A percentile compares a stretch with the other conserved stretches of the same genome.
These are phyloP conservation scores for Linnaemya vulpina DNA, from an alignment of 2,888 invertebrate species.

Conservation along the genomic window DNA sequence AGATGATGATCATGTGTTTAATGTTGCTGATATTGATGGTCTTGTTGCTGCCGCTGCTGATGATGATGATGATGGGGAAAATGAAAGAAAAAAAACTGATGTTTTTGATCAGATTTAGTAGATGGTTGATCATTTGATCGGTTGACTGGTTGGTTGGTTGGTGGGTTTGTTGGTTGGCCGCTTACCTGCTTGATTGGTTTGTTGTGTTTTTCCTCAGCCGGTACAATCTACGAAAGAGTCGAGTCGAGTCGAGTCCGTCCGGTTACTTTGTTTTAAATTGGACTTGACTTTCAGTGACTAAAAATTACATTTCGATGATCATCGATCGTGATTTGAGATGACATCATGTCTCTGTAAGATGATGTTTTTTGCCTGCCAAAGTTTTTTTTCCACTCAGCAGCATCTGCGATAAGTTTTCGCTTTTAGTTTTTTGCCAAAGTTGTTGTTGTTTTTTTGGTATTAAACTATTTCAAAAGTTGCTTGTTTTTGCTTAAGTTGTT, in stretches of 20 bases:
- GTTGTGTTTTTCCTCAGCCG: neutral
- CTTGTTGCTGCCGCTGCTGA: conserved; percentile 38
- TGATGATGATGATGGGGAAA: conserved; percentile 53
- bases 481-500: conserved; percentile 43
- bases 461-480: conserved; percentile 64
- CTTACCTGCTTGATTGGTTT: conserved; percentile 32
- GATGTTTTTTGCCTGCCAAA: conserved; percentile 55
- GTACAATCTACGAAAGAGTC: conserved; percentile 8
- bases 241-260: conserved; percentile 52
- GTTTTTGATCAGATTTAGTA: conserved; percentile 64
- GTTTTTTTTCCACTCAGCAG: conserved; percentile 49
- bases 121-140: conserved; percentile 50
- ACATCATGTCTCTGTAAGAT: conserved; percentile 79
- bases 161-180: conserved; percentile 33
- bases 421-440: conserved; percentile 54
- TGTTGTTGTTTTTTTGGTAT: conserved; percentile 46
- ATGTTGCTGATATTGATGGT: conserved; percentile 1
- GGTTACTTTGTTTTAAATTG: conserved; percentile 71
- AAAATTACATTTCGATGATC: conserved; percentile 72
- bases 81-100: conserved; percentile 61
- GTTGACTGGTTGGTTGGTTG: conserved; percentile 8
- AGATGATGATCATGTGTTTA: conserved; percentile 40
- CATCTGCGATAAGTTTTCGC: conserved; percentile 71
- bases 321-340: conserved; percentile 82
- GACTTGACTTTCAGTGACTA: conserved; percentile 72